Evolutionary conservation across 2,113 vertebrate species (phyloP).

Genomic region (Lasiurus borealis): DNA sequence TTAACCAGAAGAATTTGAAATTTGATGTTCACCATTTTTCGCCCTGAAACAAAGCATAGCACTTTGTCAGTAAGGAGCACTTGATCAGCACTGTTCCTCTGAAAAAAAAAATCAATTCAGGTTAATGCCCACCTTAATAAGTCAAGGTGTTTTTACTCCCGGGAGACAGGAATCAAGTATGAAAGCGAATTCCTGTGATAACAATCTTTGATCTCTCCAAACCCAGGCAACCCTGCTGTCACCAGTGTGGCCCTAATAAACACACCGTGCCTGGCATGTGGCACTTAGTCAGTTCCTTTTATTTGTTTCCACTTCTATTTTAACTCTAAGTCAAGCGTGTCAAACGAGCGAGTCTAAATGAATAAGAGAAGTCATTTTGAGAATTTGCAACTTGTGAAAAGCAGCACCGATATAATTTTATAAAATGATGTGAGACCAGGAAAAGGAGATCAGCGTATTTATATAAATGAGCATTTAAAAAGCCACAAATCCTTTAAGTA

Average conservation of each 20-base stretch:
- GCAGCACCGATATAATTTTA: background rate
- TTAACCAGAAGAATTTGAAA: background rate
- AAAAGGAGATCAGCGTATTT: background rate
- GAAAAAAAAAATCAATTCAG: background rate
- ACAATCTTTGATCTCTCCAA: background rate
- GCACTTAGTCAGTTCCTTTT: background rate
- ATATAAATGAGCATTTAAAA: background rate
- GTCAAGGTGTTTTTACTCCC: background rate
- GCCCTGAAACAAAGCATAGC: background rate
- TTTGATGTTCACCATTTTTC: background rate
- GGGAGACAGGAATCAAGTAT: background rate
- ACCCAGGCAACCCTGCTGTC: background rate
- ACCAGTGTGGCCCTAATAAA: background rate
- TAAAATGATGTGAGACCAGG: background rate
- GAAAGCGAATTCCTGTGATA: background rate
- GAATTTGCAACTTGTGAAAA: slow-evolving; percentile 4
- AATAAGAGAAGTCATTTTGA: background rate
- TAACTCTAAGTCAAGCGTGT: background rate
- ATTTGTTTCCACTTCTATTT: background rate
- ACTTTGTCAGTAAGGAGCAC: background rate
- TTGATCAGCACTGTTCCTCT: background rate
- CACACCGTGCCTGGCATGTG: background rate
- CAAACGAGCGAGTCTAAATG: background rate
- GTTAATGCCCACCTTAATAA: background rate
- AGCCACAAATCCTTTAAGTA: background rate